Evolutionary conservation across 2,797 vertebrate genomes (phyloP).

Genomic region (Dermochelys coriacea): DNA sequence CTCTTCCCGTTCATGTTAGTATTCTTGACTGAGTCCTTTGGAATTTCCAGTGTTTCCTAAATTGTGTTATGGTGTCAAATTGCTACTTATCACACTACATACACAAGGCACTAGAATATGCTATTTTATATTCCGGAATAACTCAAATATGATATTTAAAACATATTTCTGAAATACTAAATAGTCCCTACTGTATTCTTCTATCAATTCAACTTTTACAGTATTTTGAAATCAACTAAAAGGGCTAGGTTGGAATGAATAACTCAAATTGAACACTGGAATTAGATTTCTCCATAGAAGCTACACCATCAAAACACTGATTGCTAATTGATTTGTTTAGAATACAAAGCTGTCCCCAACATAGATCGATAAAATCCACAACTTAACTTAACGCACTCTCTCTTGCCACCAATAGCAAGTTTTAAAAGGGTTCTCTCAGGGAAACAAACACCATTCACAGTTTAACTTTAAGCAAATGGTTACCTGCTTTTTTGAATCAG

Average conservation of each 20-base stretch:
- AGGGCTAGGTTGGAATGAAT: background rate
- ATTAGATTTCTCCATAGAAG: background rate
- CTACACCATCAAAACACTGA: background rate
- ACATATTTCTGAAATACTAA: slow-evolving; percentile 14
- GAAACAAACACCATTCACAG: slow-evolving; percentile 5
- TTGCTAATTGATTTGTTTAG: background rate
- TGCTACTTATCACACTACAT: background rate
- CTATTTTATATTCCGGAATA: background rate
- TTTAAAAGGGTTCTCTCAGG: background rate
- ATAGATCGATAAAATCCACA: background rate
- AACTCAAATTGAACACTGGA: background rate
- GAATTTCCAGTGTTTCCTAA: background rate
- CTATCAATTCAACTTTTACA: background rate
- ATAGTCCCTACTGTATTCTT: background rate
- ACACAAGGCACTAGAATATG: background rate
- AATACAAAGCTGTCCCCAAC: background rate
- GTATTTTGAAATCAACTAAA: background rate
- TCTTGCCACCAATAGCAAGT: background rate
- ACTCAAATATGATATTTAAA: background rate
- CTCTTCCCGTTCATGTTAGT: background rate
- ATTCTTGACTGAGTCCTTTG: background rate
- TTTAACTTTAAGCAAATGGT: background rate
- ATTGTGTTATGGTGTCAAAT: background rate
- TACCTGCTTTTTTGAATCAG: background rate
- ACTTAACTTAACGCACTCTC: background rate